Evolutionary conservation across 2,113 vertebrate genomes (phyloP).

Genomic region (Perognathus longimembris): DNA sequence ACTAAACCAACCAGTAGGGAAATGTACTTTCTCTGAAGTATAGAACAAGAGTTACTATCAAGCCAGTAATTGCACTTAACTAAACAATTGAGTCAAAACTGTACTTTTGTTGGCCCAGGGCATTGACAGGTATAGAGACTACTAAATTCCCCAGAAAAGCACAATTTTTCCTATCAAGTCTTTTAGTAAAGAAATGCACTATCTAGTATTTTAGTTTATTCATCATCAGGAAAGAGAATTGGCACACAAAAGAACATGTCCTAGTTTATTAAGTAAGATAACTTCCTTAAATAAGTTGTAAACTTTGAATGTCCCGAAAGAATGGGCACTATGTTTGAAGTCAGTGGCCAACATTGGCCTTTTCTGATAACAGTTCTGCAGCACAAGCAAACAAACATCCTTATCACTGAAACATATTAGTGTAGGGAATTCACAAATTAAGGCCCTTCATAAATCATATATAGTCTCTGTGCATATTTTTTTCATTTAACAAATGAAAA

Average conservation of each 20-base stretch:
- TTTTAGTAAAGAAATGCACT: background rate
- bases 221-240: background rate
- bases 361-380: background rate
- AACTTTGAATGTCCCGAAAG: background rate
- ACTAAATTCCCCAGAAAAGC: background rate
- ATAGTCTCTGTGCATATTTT: background rate
- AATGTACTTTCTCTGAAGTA: background rate
- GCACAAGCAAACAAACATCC: background rate
- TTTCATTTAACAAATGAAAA: constrained; percentile 46
- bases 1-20: background rate
- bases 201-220: background rate
- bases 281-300: constrained; percentile 1
- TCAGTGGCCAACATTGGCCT: background rate
- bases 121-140: background rate
- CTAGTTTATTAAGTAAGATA: background rate
- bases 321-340: background rate
- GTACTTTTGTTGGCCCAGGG: background rate
- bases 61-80: background rate
- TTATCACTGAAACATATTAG: background rate
- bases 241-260: too few relatives aligned
- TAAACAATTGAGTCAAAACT: background rate
- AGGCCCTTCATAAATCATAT: background rate
- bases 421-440: background rate
- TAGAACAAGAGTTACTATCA: background rate
- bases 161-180: background rate